Evolutionary conservation across 2,888 invertebrate species (phyloP).

Genomic region (Lasiommata megera): DNA sequence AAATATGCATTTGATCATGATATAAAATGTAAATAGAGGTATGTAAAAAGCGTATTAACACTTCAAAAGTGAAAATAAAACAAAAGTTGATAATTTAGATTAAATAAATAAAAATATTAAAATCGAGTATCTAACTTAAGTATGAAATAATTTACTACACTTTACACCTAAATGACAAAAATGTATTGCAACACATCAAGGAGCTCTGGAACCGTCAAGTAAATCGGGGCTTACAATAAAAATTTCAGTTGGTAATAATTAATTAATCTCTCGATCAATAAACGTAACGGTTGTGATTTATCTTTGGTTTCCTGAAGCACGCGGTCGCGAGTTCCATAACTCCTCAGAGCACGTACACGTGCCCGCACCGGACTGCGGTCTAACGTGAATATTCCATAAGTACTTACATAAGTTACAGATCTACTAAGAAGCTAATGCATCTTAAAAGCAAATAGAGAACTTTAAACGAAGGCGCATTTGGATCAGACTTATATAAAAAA

Average conservation of each 20-base stretch:
- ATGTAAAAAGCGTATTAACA: constrained; percentile 77
- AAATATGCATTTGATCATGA: constrained; percentile 75
- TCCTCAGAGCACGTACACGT: constrained; percentile 55
- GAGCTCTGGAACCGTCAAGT: constrained; percentile 77
- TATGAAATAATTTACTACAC: constrained; percentile 79
- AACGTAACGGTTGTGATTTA: constrained; percentile 71
- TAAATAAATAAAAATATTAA: constrained; percentile 76
- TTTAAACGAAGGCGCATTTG: constrained; percentile 47
- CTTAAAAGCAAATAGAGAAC: constrained; percentile 74
- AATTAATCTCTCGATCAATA: constrained; percentile 62
- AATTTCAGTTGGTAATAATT: constrained; percentile 54
- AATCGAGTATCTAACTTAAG: constrained; percentile 74
- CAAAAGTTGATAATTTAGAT: constrained; percentile 67
- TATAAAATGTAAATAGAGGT: constrained; percentile 75
- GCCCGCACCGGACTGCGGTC: constrained; percentile 45
- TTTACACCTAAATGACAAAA: constrained; percentile 76
- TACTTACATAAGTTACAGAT: constrained; percentile 80
- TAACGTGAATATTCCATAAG: constrained; percentile 68
- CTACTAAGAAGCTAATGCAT: constrained; percentile 74
- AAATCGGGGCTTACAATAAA: constrained; percentile 56
- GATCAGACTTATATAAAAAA: constrained; percentile 18
- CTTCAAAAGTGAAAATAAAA: constrained; percentile 76
- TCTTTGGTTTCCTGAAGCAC: constrained; percentile 73
- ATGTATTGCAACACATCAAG: constrained; percentile 78
- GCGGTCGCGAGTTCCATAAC: constrained; percentile 71